These are phyloP conservation scores for Capromys pilorides DNA, from an alignment of 2,797 vertebrate species.

Conservation along the genomic window DNA sequence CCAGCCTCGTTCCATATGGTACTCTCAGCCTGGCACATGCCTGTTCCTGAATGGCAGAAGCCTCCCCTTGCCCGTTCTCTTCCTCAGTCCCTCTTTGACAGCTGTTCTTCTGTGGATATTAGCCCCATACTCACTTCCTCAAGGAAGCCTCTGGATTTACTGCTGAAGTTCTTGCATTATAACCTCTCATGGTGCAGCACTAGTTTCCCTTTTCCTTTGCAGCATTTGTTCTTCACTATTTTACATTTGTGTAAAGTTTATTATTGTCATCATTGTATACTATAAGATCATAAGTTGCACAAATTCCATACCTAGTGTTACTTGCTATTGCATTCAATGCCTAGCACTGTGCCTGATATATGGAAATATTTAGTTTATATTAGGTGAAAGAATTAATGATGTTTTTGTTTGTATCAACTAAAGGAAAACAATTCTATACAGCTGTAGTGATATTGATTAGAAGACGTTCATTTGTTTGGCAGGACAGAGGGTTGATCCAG, in stretches of 20 bases:
- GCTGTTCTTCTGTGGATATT: neutral
- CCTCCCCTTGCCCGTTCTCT: neutral
- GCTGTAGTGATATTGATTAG: neutral
- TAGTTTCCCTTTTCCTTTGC: neutral
- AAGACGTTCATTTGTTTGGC: neutral
- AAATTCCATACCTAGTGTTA: neutral
- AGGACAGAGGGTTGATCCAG: neutral
- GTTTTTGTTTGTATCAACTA: neutral
- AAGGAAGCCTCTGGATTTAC: neutral
- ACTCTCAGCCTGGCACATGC: neutral
- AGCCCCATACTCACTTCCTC: slow-evolving; percentile 11
- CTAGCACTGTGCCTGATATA: neutral
- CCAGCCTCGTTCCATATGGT: neutral
- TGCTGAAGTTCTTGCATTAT: neutral
- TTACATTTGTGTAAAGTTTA: neutral
- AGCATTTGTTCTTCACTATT: neutral
- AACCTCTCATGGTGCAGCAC: neutral
- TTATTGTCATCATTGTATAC: neutral
- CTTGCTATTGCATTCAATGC: neutral
- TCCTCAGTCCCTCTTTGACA: neutral
- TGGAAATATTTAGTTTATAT: neutral
- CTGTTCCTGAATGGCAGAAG: neutral
- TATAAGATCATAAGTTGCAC: neutral
- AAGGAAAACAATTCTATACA: slow-evolving; percentile 25
- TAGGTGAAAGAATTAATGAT: neutral